Conservation (phyloP, 2,888 invertebrate genomes). For the Alloscopus bannaensis region DNA sequence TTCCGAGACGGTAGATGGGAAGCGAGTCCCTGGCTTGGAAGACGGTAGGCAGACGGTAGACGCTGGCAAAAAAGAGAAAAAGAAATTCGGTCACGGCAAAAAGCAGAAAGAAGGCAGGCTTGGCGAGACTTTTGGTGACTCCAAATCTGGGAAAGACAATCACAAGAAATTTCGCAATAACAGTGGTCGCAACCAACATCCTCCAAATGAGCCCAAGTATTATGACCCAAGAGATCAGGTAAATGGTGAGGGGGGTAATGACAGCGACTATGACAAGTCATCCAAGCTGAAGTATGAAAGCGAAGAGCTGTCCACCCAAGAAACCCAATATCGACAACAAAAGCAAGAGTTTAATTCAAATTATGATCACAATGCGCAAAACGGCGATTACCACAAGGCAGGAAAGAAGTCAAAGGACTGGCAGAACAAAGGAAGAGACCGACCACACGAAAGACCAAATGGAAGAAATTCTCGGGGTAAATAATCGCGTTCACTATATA, state of each 20-base stretch:
- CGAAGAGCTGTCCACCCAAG: constrained; percentile 16
- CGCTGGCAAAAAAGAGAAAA: not conserved
- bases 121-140: not conserved
- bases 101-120: constrained; percentile 14
- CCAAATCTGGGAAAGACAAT: not conserved
- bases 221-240: constrained; percentile 11
- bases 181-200: constrained; percentile 27
- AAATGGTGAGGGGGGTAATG: constrained; percentile 6
- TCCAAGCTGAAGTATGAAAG: constrained; percentile 28
- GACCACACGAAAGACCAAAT: constrained; percentile 59
- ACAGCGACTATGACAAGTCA: constrained; percentile 24
- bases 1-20: not conserved
- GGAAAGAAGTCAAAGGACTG: constrained; percentile 66
- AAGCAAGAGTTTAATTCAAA: constrained; percentile 42
- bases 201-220: constrained; percentile 6
- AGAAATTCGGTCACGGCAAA: too few relatives aligned
- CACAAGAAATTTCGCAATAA: constrained; percentile 2
- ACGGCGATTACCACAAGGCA: constrained; percentile 21
- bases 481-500: constrained; percentile 11
- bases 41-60: not conserved
- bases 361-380: constrained; percentile 32
- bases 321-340: constrained; percentile 40
- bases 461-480: constrained; percentile 40
- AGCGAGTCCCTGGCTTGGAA: not conserved
- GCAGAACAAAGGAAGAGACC: constrained; percentile 66